Evolutionary conservation across 2,113 vertebrate species (phyloP).

Genomic region (Mobula birostris): DNA sequence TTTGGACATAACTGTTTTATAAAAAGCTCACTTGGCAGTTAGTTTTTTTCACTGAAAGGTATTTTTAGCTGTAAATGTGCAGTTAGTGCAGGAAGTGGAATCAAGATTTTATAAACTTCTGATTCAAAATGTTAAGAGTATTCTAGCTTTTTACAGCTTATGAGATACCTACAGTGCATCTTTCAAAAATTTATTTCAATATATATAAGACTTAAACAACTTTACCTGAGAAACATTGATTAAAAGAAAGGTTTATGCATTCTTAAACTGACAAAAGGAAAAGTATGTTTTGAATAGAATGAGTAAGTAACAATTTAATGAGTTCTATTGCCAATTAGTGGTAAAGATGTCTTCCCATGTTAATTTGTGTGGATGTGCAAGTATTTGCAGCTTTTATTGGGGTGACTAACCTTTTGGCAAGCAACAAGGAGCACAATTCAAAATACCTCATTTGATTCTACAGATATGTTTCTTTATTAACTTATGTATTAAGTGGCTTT

Average conservation of each 20-base stretch:
- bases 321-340: neutral
- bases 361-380: neutral
- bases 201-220: neutral
- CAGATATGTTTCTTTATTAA: neutral
- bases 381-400: neutral
- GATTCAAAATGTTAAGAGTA: neutral
- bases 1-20: neutral
- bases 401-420: neutral
- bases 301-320: conserved; percentile 10
- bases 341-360: neutral
- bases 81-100: neutral
- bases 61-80: neutral
- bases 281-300: neutral
- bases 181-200: neutral
- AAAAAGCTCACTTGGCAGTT: no score
- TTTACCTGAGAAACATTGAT: neutral
- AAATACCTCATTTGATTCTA: neutral
- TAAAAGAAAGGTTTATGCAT: neutral
- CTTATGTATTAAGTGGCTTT: neutral
- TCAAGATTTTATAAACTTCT: neutral
- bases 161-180: neutral
- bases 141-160: neutral
- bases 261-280: neutral
- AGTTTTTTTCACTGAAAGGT: neutral
- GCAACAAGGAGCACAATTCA: neutral